Percentiles rank a stretch among this genome's conserved stretches.
Conservation (phyloP, 2,888 invertebrate species). For the Tipula vernalis region DNA sequence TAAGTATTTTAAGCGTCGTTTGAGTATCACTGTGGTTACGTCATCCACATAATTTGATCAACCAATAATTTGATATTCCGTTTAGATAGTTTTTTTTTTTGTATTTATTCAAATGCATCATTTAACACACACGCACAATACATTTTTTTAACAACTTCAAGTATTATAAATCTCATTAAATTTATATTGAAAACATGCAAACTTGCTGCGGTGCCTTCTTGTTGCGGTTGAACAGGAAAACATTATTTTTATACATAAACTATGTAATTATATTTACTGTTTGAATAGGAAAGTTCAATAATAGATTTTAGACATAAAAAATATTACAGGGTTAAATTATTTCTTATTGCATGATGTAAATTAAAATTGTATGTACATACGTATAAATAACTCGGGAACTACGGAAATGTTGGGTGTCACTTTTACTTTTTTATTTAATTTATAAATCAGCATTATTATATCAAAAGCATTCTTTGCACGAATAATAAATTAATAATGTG, state of each 20-base stretch:
- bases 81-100: background rate
- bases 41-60: background rate
- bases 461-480: too few relatives aligned
- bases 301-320: background rate
- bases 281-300: background rate
- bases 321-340: background rate
- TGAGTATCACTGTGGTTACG: background rate
- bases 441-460: background rate
- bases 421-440: background rate
- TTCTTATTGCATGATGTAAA: background rate
- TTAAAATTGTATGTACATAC: background rate
- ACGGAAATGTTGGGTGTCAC: background rate
- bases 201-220: background rate
- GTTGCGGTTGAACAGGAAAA: background rate
- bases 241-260: background rate
- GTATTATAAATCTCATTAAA: background rate
- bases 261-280: background rate
- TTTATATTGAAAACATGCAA: background rate
- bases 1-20: background rate
- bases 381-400: background rate
- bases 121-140: background rate
- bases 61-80: background rate
- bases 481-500: too few relatives aligned
- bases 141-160: background rate
- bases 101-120: background rate